Base-by-base conservation (phyloP, 2,113 vertebrate genomes). In the Anarrhichthys ocellatus region DNA sequence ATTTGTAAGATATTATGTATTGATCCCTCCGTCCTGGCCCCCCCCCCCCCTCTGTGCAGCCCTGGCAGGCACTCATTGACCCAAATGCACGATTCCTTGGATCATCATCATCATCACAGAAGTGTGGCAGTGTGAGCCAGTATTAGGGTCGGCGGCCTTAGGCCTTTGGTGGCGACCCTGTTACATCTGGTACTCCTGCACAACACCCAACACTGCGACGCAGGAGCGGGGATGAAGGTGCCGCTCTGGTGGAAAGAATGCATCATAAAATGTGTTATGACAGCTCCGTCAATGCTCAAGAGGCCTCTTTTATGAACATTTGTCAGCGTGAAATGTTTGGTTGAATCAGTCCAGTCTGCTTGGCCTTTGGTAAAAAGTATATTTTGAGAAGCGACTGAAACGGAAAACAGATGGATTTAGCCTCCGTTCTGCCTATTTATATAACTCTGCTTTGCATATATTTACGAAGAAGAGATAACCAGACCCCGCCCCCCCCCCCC, bases 1-100 rank as follows among this genome's bases (percentile, higher is more conserved):
- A 96, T 96, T 95, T 95, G 95, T 95, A 94, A 93, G 95, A 95
- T 96, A 96, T 96, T 96, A 96, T 94, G 89, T 95, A 95, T 95
- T 95, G 95, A 96, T 95, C 93, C 81, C 58, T 73, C 71, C 64
- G 75, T 84, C 84, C 86, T 84, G 83, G 61, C 70, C 66, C 71
- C 75, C 80, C 65, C 74, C 85, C 67, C 65, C 68, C 72, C 73
- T 68, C 73, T 32, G 48, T 36, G 38, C 78, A 78, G 64, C 85
- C 82, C 86, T 88, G 81, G 80, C 89, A 86, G 91, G 85, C 52
- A 50, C 92, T 90, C 89, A 90, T 92, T 95, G 94, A 95, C 94
- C 94, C 78, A 83, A 64, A 69, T 86, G 91, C 87, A 88, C 76
- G 79, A 89, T 86, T 93, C 78, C 85, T 85, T 69, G 86, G 89